These are phyloP conservation scores for Pipa parva DNA, from an alignment of 2,113 vertebrate genomes.

Conservation along the genomic window DNA sequence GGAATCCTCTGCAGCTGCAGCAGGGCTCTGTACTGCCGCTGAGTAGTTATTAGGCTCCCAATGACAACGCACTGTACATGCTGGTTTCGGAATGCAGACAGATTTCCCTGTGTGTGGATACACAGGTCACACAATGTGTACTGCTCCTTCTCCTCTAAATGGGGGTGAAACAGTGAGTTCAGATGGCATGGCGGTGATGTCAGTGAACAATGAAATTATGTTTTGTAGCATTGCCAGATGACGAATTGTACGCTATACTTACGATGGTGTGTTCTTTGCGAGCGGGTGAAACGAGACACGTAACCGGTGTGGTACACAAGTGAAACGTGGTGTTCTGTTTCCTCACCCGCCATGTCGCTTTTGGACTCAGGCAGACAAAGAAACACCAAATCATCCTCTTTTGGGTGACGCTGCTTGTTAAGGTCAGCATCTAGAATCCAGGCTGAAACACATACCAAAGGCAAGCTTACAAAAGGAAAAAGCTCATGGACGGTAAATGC, in stretches of 20 bases:
- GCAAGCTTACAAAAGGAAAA: no score
- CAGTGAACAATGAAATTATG: background rate
- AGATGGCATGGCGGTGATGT: background rate
- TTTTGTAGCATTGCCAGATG: background rate
- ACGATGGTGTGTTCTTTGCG: constrained; percentile 40
- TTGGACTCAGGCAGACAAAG: constrained; percentile 57
- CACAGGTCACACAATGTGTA: constrained; percentile 56
- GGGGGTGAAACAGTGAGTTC: background rate
- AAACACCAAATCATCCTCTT: constrained; percentile 77
- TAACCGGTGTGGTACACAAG: constrained; percentile 55
- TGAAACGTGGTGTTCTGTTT: background rate
- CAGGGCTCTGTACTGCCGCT: constrained; percentile 64
- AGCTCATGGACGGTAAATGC: background rate
- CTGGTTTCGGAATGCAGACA: constrained; percentile 56
- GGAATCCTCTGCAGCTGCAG: constrained; percentile 60
- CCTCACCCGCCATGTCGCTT: constrained; percentile 45
- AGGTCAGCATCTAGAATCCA: constrained; percentile 56
- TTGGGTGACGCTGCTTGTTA: constrained; percentile 65
- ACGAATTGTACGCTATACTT: constrained; percentile 43
- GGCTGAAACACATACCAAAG: no score
- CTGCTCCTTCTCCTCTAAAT: constrained; percentile 46
- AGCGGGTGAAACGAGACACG: constrained; percentile 56
- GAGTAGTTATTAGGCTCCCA: constrained; percentile 68
- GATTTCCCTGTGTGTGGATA: constrained; percentile 65
- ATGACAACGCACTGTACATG: constrained; percentile 64